Percentiles rank a stretch among this genome's conserved stretches.
These are phyloP conservation scores for Mormyrus lacerda DNA, from an alignment of 2,113 vertebrate species.

Conservation along the genomic window DNA sequence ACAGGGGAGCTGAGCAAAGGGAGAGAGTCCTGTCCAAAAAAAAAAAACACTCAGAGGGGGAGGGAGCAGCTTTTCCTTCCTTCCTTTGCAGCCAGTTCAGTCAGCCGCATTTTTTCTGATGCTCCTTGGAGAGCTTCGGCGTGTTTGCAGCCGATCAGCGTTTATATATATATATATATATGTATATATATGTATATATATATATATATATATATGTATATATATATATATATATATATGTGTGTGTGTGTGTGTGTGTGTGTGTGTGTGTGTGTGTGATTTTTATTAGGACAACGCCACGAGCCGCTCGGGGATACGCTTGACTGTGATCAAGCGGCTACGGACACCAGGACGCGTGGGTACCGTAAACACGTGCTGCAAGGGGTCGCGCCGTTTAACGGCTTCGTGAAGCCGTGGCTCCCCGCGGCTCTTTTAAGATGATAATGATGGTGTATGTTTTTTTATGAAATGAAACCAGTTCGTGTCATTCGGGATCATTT, in stretches of 20 bases:
- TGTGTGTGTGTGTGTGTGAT: too few species aligned
- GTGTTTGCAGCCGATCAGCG: neutral
- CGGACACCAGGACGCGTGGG: neutral
- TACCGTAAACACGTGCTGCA: neutral
- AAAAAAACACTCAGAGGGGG: conserved; percentile 67
- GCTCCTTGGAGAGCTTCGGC: conserved; percentile 65
- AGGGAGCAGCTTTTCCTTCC: conserved; percentile 64
- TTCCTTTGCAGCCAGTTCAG: conserved; percentile 80
- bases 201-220: neutral
- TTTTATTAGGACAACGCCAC: neutral
- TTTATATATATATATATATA: neutral
- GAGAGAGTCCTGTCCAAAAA: conserved; percentile 85
- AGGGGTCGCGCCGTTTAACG: neutral
- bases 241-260: too few species aligned
- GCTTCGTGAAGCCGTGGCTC: neutral
- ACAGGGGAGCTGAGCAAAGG: conserved; percentile 94
- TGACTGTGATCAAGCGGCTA: neutral
- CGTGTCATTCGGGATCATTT: neutral
- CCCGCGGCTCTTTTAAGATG: neutral
- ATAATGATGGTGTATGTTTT: neutral
- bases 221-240: neutral
- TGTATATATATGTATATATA: too few species aligned
- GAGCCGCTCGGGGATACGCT: neutral
- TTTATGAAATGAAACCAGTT: neutral
- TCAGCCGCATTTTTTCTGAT: conserved; percentile 75